A percentile compares a stretch with the other conserved stretches of the same genome.
Conservation (phyloP, 2,888 invertebrate genomes). For the Sphaeridia pumilis region DNA sequence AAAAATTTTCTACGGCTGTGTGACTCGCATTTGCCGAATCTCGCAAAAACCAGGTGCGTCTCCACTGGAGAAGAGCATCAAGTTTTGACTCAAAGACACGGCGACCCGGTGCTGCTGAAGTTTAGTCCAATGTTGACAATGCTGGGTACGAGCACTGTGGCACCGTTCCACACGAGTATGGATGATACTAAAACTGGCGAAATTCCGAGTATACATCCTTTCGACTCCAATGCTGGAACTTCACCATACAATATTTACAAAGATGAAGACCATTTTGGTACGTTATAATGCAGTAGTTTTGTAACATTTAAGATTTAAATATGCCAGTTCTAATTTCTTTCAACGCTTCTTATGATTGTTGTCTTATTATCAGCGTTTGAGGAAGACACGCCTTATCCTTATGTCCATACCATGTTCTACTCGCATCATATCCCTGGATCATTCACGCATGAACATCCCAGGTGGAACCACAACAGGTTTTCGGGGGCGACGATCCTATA, state of each 20-base stretch:
- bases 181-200: conserved; percentile 45
- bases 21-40: conserved; percentile 17
- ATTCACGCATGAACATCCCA: conserved; percentile 43
- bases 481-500: conserved; percentile 58
- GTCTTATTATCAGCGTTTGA: conserved; percentile 16
- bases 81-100: conserved; percentile 18
- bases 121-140: conserved; percentile 55
- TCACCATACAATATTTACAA: conserved; percentile 53
- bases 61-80: conserved; percentile 21
- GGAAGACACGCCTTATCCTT: conserved; percentile 38
- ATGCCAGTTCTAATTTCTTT: background rate
- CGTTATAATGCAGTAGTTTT: conserved; percentile 42
- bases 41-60: conserved; percentile 17
- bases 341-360: background rate
- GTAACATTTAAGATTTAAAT: background rate
- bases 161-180: conserved; percentile 43
- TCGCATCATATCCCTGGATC: conserved; percentile 55
- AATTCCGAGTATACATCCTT: conserved; percentile 62
- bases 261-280: conserved; percentile 55
- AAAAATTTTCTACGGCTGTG: conserved; percentile 27
- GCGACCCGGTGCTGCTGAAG: conserved; percentile 46
- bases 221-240: conserved; percentile 59
- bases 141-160: conserved; percentile 51
- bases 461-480: conserved; percentile 40
- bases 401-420: conserved; percentile 69